Conservation (phyloP, 1,140 invertebrate genomes). For the Lucilia sericata region DNA sequence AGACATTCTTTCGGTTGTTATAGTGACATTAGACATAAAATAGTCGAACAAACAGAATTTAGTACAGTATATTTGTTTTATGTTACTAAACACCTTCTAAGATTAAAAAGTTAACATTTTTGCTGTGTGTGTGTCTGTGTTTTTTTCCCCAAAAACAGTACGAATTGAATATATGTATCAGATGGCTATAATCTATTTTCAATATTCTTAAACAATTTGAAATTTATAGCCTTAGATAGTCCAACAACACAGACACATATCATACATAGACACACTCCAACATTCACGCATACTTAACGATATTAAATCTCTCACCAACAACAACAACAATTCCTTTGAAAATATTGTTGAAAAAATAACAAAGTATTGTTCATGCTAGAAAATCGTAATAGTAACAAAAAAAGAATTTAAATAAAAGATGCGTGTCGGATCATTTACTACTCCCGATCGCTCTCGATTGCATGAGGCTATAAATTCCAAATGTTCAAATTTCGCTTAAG, state of each 20-base stretch:
- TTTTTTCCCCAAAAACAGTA: neutral
- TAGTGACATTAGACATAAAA: too few species aligned
- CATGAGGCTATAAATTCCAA: conserved; percentile 43
- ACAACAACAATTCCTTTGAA: neutral
- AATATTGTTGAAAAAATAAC: neutral
- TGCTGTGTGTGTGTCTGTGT: too few species aligned
- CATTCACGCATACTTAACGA: conserved; percentile 8
- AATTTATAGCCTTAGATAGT: conserved; percentile 32
- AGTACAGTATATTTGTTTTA: neutral
- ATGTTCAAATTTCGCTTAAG: conserved; percentile 23
- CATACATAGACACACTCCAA: neutral
- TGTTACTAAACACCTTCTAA: neutral
- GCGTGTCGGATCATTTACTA: conserved; percentile 41
- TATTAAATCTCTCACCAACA: conserved; percentile 33
- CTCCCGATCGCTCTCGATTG: conserved; percentile 37
- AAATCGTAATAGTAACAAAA: neutral
- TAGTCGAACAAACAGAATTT: too few species aligned
- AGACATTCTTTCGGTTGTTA: too few species aligned
- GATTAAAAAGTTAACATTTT: neutral
- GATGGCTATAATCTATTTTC: conserved; percentile 20
- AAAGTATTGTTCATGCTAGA: conserved; percentile 22
- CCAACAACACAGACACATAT: neutral
- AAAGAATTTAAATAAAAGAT: conserved; percentile 21
- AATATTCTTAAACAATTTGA: neutral
- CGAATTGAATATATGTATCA: neutral